Base-by-base conservation (phyloP, 2,113 vertebrate species). In the Sylvietta virens region DNA sequence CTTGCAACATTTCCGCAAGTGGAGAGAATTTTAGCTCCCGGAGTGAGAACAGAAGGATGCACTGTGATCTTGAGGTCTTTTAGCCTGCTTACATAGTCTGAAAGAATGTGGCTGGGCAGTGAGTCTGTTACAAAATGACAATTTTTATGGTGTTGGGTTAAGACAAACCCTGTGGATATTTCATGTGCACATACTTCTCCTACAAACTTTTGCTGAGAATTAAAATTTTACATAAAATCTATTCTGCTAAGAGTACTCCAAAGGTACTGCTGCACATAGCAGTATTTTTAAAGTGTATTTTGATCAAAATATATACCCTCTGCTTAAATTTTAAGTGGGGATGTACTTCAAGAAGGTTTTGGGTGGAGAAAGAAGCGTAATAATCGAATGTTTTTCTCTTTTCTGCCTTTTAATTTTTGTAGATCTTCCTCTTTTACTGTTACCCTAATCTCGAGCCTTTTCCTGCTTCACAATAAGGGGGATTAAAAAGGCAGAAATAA, bases 141-240 rank as follows among this genome's bases (percentile, higher is more conserved):
- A 44, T 58, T 90, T 81, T 50, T 78, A 28, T 22, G 16, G 13
- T 31, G 21, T 15, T 3, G 0, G 30, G n/a, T 37, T 50, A 69
- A 76, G 15, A 60, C 8, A 69, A 71, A 94, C 60, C 44, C 48
- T 33, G 37, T 40, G 57, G 31, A 16, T 81, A 15, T 47, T 94
- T 70, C 51, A 62, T 3, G 0, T 47, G 30, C 39, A 15, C 0
- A 0, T 35, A n/a, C 13, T 70, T 84, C 6, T 62, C 15, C 14
- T 35, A 33, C 30, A 65, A 78, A 66, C 18, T 78, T 90, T 14
- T 71, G 26, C 21, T 73, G 31, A 88, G n/a, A 91, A 74, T 44
- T 16, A 21, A 31, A 28, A 3, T 40, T 74, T 27, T 37, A 17
- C 19, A 60, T 65, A 60, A 82, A 71, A 77, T 60, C 24, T 69